Evolutionary conservation across 2,888 invertebrate genomes (phyloP).

Genomic region (Limenitis camilla): DNA sequence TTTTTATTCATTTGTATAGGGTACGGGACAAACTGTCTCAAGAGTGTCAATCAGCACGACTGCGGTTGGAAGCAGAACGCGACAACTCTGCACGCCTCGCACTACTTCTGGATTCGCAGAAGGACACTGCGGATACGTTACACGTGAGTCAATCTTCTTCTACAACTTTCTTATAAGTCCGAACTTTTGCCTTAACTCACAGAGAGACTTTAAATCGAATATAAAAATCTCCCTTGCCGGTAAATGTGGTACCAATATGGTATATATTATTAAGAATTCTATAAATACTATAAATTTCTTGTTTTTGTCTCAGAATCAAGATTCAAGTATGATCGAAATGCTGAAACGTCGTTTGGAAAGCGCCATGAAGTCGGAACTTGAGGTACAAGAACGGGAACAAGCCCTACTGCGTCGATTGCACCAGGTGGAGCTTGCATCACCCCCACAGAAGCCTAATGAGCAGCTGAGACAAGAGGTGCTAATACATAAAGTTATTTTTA

Average conservation of each 20-base stretch:
- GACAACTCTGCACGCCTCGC: slow-evolving; percentile 73
- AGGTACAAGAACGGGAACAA: slow-evolving; percentile 76
- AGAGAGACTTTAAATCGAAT: too few species aligned
- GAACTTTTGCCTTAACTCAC: too few species aligned
- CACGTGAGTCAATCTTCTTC: slow-evolving; percentile 38
- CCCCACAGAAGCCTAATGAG: slow-evolving; percentile 18
- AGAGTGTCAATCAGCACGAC: slow-evolving; percentile 59
- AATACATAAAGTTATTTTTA: not conserved
- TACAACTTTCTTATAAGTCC: too few species aligned
- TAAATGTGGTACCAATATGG: not conserved
- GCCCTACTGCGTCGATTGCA: slow-evolving; percentile 59
- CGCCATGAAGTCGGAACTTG: slow-evolving; percentile 77
- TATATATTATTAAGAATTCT: not conserved
- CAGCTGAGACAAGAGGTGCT: slow-evolving; percentile 41
- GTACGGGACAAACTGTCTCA: slow-evolving; percentile 65
- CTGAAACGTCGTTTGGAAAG: slow-evolving; percentile 78
- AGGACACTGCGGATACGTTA: slow-evolving; percentile 66
- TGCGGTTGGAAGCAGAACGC: slow-evolving; percentile 64
- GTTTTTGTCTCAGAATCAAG: slow-evolving; percentile 68
- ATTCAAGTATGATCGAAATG: slow-evolving; percentile 78
- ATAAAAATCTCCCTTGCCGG: too few species aligned
- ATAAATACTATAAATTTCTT: not conserved
- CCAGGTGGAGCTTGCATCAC: slow-evolving; percentile 45
- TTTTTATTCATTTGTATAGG: slow-evolving; percentile 28
- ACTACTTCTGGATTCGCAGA: slow-evolving; percentile 74